phyloP scores from a whole-genome alignment of 1,140 invertebrate genomes.

The Pseudomyrmex gracilis region DNA sequence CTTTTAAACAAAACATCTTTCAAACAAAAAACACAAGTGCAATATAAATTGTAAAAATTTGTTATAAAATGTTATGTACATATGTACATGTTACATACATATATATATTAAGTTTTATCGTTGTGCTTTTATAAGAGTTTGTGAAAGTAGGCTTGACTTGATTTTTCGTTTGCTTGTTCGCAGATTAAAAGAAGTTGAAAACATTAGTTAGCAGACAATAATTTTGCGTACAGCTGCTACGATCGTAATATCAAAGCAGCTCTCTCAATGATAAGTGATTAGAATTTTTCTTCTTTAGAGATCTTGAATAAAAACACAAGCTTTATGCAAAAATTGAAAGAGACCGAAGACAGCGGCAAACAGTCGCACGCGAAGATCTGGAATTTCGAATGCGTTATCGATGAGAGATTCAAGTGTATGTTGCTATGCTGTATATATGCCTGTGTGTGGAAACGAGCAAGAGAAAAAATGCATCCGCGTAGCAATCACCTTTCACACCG shows the following conservation, averaged over 20 bases:
- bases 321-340: not conserved
- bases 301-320: not conserved
- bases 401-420: conserved; percentile 44
- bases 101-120: too few species aligned
- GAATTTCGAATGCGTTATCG: conserved; percentile 65
- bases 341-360: not conserved
- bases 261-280: not conserved
- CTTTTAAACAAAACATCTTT: too few species aligned
- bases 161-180: too few species aligned
- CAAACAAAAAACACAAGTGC: too few species aligned
- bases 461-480: conserved; percentile 73
- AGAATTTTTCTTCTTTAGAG: not conserved
- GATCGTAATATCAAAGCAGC: not conserved
- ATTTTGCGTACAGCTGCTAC: too few species aligned
- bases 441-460: conserved; percentile 2
- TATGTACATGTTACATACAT: too few species aligned
- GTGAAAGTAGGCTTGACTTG: too few species aligned
- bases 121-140: too few species aligned
- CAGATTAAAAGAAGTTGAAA: too few species aligned
- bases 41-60: too few species aligned
- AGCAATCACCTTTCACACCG: conserved; percentile 75
- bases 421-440: not conserved
- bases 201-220: too few species aligned
- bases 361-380: conserved; percentile 45
- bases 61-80: too few species aligned